Evolutionary conservation across 2,797 vertebrate species (phyloP).

Genomic region (Centroberyx gerrardi): DNA sequence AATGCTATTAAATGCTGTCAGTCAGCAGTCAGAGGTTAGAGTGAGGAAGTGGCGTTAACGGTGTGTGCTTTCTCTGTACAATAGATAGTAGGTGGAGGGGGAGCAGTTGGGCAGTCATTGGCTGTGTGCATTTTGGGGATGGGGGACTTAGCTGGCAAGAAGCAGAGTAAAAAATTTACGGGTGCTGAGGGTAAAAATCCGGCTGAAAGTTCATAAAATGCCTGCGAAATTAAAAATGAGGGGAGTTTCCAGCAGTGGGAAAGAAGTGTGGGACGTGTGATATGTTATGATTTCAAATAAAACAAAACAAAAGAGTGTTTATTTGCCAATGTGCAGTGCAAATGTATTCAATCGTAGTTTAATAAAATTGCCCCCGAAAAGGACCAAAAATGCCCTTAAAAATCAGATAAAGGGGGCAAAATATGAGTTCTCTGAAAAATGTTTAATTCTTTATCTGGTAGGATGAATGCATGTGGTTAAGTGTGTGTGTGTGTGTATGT

Average conservation of each 20-base stretch:
- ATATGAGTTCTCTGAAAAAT: no score
- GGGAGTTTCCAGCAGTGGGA: slow-evolving; percentile 3
- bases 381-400: no score
- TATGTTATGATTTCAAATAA: no score
- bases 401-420: no score
- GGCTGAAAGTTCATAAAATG: slow-evolving; percentile 28
- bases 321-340: no score
- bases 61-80: neutral
- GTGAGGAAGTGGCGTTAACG: neutral
- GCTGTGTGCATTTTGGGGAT: neutral
- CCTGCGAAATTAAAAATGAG: slow-evolving; percentile 29
- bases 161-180: neutral
- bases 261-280: neutral
- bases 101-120: slow-evolving; percentile 1
- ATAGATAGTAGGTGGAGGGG: neutral
- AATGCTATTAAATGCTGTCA: slow-evolving; percentile 29
- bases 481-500: neutral
- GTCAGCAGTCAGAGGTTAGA: slow-evolving; percentile 22
- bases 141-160: neutral
- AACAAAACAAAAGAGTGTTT: no score
- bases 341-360: no score
- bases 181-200: neutral
- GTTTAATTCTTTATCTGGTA: slow-evolving; percentile 21
- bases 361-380: no score
- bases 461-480: slow-evolving; percentile 9